A percentile compares a stretch with the other conserved stretches of the same genome.
Evolutionary conservation across 2,113 vertebrate genomes (phyloP).

Genomic region (Osmerus mordax): DNA sequence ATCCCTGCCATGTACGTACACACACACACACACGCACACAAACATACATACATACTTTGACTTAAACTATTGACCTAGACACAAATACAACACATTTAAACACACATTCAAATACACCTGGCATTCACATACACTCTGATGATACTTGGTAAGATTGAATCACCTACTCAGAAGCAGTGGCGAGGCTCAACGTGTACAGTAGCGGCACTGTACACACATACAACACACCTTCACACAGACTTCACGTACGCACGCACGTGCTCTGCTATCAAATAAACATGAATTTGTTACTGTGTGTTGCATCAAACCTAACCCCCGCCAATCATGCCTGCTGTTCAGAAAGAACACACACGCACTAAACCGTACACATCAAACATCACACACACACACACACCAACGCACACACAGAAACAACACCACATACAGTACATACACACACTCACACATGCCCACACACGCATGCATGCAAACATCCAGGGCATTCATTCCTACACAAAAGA

Average conservation of each 20-base stretch:
- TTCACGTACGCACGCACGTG: not conserved
- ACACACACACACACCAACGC: too few species aligned
- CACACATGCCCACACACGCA: too few species aligned
- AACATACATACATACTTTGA: too few species aligned
- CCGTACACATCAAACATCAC: too few species aligned
- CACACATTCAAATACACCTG: too few species aligned
- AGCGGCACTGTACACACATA: not conserved
- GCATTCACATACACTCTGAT: too few species aligned
- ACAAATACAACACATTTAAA: not conserved
- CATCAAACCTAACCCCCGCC: slow-evolving; percentile 24
- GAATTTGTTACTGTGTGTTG: slow-evolving; percentile 43
- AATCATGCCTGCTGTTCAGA: not conserved
- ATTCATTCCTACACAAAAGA: too few species aligned
- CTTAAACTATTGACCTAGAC: not conserved
- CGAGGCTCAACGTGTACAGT: not conserved
- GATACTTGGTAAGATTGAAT: too few species aligned
- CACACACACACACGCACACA: not conserved
- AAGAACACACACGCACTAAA: not conserved
- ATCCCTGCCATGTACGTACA: slow-evolving; percentile 93
- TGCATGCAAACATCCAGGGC: too few species aligned
- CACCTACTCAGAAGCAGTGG: not conserved
- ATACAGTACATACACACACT: too few species aligned
- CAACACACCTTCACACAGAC: not conserved
- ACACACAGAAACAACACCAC: too few species aligned
- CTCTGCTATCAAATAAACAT: slow-evolving; percentile 39